Conservation (phyloP, 1,140 invertebrate species). For the Dendroctonus ponderosae region DNA sequence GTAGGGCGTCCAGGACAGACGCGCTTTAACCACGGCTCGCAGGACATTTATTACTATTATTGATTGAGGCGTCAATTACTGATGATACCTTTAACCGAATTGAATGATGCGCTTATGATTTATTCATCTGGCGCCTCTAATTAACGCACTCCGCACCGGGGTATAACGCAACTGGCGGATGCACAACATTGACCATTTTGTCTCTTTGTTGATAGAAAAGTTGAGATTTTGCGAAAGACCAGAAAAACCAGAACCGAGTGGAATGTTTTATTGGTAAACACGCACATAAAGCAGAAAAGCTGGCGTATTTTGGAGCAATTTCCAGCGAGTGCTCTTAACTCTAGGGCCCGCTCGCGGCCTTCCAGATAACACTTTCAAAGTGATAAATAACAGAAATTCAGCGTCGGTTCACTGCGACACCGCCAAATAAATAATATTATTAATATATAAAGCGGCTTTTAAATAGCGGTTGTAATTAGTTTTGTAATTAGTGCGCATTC, state of each 20-base stretch:
- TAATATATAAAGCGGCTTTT: constrained; percentile 41
- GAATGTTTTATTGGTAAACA: too few relatives aligned
- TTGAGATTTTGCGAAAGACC: too few relatives aligned
- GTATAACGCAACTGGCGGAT: too few relatives aligned
- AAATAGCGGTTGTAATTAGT: constrained; percentile 42
- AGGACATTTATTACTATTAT: constrained; percentile 13
- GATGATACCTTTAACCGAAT: constrained; percentile 12
- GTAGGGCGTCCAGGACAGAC: constrained; percentile 6
- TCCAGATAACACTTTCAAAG: constrained; percentile 26
- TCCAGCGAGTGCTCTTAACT: constrained; percentile 20
- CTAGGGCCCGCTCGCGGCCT: constrained; percentile 13
- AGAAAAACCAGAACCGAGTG: too few relatives aligned
- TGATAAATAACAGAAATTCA: constrained; percentile 26
- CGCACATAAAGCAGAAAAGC: too few relatives aligned
- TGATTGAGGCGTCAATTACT: constrained; percentile 10
- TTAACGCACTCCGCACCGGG: too few relatives aligned
- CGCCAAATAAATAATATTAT: constrained; percentile 41
- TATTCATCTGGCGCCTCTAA: too few relatives aligned
- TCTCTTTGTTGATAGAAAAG: too few relatives aligned
- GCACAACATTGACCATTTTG: too few relatives aligned
- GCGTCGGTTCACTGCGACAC: constrained; percentile 27
- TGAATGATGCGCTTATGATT: not conserved
- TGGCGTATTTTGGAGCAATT: not conserved
- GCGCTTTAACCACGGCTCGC: constrained; percentile 10
- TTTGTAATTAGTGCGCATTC: constrained; percentile 40